Evolutionary conservation across 1,140 invertebrate species (phyloP).

Genomic region (Yoshiicerus persimilis): DNA sequence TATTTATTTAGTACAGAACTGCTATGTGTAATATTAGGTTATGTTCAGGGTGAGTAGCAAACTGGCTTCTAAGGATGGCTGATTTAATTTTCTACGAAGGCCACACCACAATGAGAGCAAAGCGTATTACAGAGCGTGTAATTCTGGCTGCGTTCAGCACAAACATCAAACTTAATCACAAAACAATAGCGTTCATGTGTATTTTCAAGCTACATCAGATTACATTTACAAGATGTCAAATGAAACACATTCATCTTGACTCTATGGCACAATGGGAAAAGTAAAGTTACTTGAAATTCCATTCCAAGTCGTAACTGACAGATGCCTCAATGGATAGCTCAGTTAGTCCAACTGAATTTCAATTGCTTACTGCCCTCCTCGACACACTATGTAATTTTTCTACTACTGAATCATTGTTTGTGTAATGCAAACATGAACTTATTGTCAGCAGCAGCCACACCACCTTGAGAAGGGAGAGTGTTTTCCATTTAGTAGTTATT

Average conservation of each 20-base stretch:
- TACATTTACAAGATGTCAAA: neutral
- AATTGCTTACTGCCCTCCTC: neutral
- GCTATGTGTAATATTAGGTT: neutral
- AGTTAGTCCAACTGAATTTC: neutral
- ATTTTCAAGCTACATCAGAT: neutral
- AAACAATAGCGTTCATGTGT: neutral
- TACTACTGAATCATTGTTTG: neutral
- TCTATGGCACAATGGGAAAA: neutral
- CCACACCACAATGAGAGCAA: neutral
- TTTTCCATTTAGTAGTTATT: neutral
- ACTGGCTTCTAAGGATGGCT: neutral
- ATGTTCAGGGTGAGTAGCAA: neutral
- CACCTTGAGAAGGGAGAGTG: neutral
- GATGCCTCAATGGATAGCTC: neutral
- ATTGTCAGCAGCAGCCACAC: neutral
- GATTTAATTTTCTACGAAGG: neutral
- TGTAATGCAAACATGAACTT: neutral
- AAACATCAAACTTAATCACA: neutral
- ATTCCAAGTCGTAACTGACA: neutral
- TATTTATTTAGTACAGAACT: neutral
- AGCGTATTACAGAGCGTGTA: neutral
- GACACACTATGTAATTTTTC: no score
- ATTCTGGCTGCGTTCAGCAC: neutral
- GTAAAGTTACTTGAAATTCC: neutral
- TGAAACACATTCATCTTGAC: neutral